A percentile compares a stretch with the other conserved stretches of the same genome.
Evolutionary conservation across 2,797 vertebrate species (phyloP).

Genomic region (Lacerta agilis): DNA sequence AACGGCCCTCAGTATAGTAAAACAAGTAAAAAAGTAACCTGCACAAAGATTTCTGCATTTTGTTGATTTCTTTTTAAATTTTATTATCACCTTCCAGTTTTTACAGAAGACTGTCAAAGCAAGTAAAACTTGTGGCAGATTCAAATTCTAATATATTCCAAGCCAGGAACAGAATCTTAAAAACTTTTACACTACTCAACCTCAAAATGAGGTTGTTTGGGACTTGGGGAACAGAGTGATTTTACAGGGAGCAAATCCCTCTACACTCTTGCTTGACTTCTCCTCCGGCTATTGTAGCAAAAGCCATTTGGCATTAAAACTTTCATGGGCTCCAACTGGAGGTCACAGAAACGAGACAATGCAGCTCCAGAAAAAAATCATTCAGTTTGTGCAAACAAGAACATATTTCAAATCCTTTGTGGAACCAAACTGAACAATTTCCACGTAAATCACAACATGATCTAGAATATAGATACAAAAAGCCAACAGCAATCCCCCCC

Average conservation of each 20-base stretch:
- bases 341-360: neutral
- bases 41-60: neutral
- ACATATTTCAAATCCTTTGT: neutral
- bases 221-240: conserved; percentile 8
- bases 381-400: conserved; percentile 7
- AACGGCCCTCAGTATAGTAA: rapidly evolving
- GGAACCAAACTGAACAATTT: neutral
- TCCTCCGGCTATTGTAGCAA: neutral
- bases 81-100: neutral
- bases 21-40: neutral
- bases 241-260: conserved; percentile 15
- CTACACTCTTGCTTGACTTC: neutral
- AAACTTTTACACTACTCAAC: neutral
- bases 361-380: neutral
- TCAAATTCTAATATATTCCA: neutral
- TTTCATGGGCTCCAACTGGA: neutral
- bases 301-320: conserved; percentile 8
- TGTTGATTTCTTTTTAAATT: neutral
- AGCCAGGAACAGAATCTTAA: neutral
- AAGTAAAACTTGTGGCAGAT: conserved; percentile 3
- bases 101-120: neutral
- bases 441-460: too few relatives aligned
- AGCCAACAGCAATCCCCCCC: too few relatives aligned
- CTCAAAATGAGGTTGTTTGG: neutral
- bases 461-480: too few relatives aligned